A percentile compares a stretch with the other conserved stretches of the same genome.
Conservation (phyloP, 2,888 invertebrate species). For the Coremacera marginata region DNA sequence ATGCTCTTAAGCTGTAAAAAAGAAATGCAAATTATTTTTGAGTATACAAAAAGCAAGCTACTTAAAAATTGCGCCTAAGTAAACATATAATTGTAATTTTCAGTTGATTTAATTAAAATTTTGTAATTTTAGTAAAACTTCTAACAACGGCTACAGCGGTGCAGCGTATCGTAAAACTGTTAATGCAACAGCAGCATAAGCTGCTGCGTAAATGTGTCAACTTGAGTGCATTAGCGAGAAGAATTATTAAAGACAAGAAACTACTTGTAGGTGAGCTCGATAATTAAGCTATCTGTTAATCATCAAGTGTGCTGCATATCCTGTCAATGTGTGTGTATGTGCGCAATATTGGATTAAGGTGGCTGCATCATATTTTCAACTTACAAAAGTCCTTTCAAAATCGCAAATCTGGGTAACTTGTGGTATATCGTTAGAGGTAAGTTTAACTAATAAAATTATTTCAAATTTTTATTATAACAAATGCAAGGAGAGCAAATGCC, state of each 20-base stretch:
- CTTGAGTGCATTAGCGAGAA: constrained; percentile 59
- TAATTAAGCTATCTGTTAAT: not conserved
- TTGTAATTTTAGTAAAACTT: constrained; percentile 48
- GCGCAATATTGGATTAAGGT: not conserved
- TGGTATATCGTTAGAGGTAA: constrained; percentile 64
- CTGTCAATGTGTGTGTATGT: not conserved
- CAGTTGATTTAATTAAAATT: not conserved
- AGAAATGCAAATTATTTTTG: too few relatives aligned
- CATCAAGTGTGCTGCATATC: not conserved
- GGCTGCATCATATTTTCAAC: not conserved
- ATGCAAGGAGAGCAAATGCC: constrained; percentile 6
- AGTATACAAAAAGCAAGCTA: too few relatives aligned
- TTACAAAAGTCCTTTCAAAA: not conserved
- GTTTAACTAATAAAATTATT: constrained; percentile 39
- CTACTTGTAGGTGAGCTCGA: not conserved
- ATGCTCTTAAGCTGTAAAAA: too few relatives aligned
- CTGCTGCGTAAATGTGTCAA: constrained; percentile 65
- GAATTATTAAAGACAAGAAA: constrained; percentile 36
- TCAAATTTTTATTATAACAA: not conserved
- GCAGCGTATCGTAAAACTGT: constrained; percentile 67
- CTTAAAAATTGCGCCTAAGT: not conserved
- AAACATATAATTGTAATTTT: not conserved
- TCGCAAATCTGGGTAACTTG: constrained; percentile 65
- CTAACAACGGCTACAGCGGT: constrained; percentile 69
- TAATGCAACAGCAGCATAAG: constrained; percentile 68